Conservation (phyloP, 2,888 invertebrate genomes). For the Cephus sareptanus region DNA sequence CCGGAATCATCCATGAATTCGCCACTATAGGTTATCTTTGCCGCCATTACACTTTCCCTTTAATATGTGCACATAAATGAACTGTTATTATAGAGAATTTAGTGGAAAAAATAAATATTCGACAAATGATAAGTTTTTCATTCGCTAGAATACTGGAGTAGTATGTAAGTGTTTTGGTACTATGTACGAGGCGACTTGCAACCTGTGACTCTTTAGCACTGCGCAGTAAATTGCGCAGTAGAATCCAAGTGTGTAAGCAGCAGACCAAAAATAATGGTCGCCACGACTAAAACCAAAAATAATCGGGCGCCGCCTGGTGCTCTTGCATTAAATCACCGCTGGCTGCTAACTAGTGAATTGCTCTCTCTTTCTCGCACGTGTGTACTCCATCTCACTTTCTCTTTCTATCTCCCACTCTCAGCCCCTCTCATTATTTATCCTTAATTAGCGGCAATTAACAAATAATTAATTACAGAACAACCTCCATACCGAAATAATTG, state of each 20-base stretch:
- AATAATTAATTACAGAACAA: conserved; percentile 50
- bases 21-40: too few species aligned
- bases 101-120: too few species aligned
- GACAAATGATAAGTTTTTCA: too few species aligned
- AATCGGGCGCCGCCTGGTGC: conserved; percentile 60
- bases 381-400: conserved; percentile 2
- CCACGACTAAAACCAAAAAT: conserved; percentile 60
- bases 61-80: too few species aligned
- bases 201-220: background rate
- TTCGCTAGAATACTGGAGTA: too few species aligned
- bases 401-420: conserved; percentile 25
- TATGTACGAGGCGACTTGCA: too few species aligned
- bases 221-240: conserved; percentile 19
- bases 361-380: conserved; percentile 26
- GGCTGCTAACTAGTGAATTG: conserved; percentile 41
- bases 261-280: conserved; percentile 47
- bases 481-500: conserved; percentile 34
- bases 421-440: conserved; percentile 55
- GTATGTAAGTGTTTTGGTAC: too few species aligned
- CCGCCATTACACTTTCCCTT: too few species aligned
- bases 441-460: conserved; percentile 59
- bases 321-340: conserved; percentile 54
- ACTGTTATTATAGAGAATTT: too few species aligned
- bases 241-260: conserved; percentile 7
- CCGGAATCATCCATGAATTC: conserved; percentile 30